Evolutionary conservation across 2,797 vertebrate genomes (phyloP).

Genomic region (Pristis pectinata): DNA sequence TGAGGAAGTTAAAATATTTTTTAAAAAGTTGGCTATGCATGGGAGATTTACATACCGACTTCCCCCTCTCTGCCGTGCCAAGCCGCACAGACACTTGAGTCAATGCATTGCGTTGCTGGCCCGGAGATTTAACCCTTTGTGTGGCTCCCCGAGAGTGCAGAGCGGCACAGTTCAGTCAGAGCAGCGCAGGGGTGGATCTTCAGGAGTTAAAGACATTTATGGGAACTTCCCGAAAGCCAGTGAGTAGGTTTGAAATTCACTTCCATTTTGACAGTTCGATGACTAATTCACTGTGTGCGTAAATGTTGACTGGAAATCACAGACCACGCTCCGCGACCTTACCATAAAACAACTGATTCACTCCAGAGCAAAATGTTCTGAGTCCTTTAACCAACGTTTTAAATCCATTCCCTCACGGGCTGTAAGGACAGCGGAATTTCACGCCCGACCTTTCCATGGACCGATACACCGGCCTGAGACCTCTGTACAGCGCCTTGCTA

Average conservation of each 20-base stretch:
- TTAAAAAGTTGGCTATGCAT: not conserved
- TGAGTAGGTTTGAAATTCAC: not conserved
- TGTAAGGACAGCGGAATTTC: no score
- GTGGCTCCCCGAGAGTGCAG: not conserved
- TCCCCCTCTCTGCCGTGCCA: not conserved
- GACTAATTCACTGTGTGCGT: not conserved
- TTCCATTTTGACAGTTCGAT: not conserved
- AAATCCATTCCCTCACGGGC: not conserved
- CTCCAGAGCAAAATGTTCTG: no score
- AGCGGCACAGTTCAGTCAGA: not conserved
- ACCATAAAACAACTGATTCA: constrained; percentile 2
- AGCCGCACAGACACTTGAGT: not conserved
- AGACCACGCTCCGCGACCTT: not conserved
- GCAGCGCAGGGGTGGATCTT: not conserved
- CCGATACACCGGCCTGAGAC: no score
- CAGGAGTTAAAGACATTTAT: not conserved
- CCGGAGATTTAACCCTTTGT: not conserved
- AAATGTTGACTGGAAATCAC: not conserved
- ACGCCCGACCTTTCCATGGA: no score
- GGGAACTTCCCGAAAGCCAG: not conserved
- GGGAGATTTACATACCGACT: constrained; percentile 4
- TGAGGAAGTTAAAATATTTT: not conserved
- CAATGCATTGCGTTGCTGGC: no score
- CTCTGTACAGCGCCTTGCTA: no score
- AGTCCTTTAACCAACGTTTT: not conserved